Conservation (phyloP, 2,888 invertebrate species). For the Altica lythri region DNA sequence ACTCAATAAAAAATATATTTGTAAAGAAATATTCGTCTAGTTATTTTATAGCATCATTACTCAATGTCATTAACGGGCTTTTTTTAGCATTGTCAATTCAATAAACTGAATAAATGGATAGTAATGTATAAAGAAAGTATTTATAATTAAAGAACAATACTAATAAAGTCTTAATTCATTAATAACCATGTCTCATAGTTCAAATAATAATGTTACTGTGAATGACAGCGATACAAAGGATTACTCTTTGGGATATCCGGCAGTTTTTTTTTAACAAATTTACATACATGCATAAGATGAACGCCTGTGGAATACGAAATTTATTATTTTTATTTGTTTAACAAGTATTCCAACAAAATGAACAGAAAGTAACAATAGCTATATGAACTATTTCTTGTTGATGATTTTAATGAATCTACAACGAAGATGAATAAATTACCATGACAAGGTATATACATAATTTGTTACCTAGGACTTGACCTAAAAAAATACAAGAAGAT, state of each 20-base stretch:
- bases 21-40: no score
- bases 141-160: conserved; percentile 24
- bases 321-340: conserved; percentile 10
- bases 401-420: conserved; percentile 1
- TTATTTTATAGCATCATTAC: no score
- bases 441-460: conserved; percentile 1
- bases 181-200: conserved; percentile 28
- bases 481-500: not conserved
- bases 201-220: conserved; percentile 25
- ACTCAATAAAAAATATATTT: no score
- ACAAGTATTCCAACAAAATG: conserved; percentile 2
- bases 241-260: conserved; percentile 30
- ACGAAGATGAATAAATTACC: not conserved
- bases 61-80: no score
- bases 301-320: conserved; percentile 19
- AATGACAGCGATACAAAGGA: conserved; percentile 30
- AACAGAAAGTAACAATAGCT: not conserved
- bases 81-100: no score
- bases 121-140: conserved; percentile 10
- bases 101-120: no score
- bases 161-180: conserved; percentile 26
- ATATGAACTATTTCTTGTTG: conserved; percentile 1
- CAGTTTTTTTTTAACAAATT: conserved; percentile 27
- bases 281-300: conserved; percentile 25
- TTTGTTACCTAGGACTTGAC: not conserved